Conservation (phyloP, 2,888 invertebrate genomes). For the Macrophya alboannulata region DNA sequence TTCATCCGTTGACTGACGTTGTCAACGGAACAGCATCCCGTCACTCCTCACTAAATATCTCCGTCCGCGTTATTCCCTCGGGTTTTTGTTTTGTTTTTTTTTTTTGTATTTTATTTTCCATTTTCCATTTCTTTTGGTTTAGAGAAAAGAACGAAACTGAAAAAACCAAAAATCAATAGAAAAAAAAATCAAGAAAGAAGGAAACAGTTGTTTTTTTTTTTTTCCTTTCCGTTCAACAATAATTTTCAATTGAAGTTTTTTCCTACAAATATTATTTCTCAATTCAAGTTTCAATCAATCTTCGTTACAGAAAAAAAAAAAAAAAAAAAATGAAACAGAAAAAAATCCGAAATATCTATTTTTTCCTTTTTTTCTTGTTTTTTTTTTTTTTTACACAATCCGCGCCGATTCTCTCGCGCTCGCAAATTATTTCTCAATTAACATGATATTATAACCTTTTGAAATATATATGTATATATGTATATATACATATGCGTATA, state of each 20-base stretch:
- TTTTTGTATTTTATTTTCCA: background rate
- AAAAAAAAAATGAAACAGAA: no score
- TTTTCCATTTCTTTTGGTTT: background rate
- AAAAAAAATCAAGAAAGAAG: no score
- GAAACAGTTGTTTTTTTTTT: no score
- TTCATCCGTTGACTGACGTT: conserved; percentile 47
- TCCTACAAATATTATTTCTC: no score
- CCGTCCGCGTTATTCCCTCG: conserved; percentile 12
- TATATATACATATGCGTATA: background rate
- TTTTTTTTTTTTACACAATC: background rate
- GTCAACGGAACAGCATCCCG: conserved; percentile 41
- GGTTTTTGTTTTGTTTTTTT: background rate
- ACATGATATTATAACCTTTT: no score
- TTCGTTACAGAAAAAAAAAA: no score
- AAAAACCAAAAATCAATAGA: background rate
- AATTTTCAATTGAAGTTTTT: no score
- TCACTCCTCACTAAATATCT: conserved; percentile 44
- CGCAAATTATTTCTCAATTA: background rate
- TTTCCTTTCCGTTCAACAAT: no score
- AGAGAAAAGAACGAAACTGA: background rate
- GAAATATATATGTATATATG: background rate
- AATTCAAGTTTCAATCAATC: no score
- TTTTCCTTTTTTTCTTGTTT: no score
- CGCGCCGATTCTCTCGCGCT: background rate
- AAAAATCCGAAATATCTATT: no score